Evolutionary conservation across 2,797 vertebrate species (phyloP).

Genomic region (Ctenopoma multispine): DNA sequence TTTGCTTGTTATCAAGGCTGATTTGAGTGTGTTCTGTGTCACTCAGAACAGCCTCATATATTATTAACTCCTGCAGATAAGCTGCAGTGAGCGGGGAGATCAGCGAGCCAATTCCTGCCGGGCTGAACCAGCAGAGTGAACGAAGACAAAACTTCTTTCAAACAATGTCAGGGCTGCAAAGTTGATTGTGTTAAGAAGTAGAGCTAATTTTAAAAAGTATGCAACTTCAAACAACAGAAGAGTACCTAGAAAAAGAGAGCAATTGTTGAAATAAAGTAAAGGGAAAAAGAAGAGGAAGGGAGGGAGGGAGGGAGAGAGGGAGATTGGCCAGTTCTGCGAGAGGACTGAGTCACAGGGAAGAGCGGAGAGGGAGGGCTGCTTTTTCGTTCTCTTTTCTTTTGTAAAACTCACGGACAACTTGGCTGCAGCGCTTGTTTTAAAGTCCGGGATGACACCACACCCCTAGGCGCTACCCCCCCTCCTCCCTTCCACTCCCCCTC

Average conservation of each 20-base stretch:
- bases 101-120: constrained; percentile 9
- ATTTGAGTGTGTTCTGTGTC: constrained; percentile 6
- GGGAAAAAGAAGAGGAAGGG: constrained; percentile 34
- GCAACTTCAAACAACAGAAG: constrained; percentile 20
- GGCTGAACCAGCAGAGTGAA: constrained; percentile 22
- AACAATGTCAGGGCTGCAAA: not conserved
- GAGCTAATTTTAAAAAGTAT: not conserved
- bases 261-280: constrained; percentile 39
- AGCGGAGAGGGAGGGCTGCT: constrained; percentile 60
- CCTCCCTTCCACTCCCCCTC: constrained; percentile 24
- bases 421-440: constrained; percentile 70
- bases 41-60: constrained; percentile 74
- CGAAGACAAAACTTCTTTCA: constrained; percentile 28
- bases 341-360: constrained; percentile 73
- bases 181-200: not conserved
- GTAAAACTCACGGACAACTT: constrained; percentile 71
- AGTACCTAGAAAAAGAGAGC: constrained; percentile 1
- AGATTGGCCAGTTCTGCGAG: constrained; percentile 54
- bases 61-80: constrained; percentile 80
- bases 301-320: constrained; percentile 12
- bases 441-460: constrained; percentile 75
- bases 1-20: constrained; percentile 57
- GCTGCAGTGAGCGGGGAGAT: constrained; percentile 29
- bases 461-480: constrained; percentile 58
- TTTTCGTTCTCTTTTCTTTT: constrained; percentile 41